Percentiles rank a stretch among this genome's conserved stretches.
These are phyloP conservation scores for Cephus pygmeus DNA, from an alignment of 2,888 invertebrate species.

Conservation along the genomic window DNA sequence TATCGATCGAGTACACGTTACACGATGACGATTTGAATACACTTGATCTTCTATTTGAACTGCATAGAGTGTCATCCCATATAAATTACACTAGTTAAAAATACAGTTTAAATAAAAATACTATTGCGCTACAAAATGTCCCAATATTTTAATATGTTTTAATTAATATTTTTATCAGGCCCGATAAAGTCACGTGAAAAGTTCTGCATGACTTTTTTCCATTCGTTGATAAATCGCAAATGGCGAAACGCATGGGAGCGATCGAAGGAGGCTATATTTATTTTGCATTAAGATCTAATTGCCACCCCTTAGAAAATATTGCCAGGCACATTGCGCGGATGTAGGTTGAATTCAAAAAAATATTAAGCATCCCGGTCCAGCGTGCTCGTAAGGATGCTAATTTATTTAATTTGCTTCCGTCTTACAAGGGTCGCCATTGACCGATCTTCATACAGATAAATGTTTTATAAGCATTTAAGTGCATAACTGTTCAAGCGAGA, in stretches of 20 bases:
- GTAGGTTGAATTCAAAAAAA: background rate
- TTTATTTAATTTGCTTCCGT: background rate
- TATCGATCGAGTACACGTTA: slow-evolving; percentile 19
- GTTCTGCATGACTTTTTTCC: background rate
- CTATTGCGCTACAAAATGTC: background rate
- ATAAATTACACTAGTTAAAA: background rate
- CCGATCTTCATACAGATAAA: background rate
- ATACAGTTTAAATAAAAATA: background rate
- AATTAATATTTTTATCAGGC: background rate
- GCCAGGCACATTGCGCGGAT: background rate
- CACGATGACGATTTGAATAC: slow-evolving; percentile 7
- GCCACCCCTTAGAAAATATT: background rate
- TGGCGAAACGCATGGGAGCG: background rate
- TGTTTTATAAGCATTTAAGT: too few relatives aligned
- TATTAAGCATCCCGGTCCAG: background rate
- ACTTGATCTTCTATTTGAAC: background rate
- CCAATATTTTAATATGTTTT: background rate
- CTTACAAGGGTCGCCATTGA: background rate
- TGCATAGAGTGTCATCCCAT: background rate
- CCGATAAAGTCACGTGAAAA: background rate
- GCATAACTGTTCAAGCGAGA: background rate
- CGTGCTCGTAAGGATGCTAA: background rate
- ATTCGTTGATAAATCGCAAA: background rate
- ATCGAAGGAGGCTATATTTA: background rate
- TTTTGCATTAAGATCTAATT: background rate